Conservation (phyloP, 2,888 invertebrate genomes). For the Encarsia formosa region DNA sequence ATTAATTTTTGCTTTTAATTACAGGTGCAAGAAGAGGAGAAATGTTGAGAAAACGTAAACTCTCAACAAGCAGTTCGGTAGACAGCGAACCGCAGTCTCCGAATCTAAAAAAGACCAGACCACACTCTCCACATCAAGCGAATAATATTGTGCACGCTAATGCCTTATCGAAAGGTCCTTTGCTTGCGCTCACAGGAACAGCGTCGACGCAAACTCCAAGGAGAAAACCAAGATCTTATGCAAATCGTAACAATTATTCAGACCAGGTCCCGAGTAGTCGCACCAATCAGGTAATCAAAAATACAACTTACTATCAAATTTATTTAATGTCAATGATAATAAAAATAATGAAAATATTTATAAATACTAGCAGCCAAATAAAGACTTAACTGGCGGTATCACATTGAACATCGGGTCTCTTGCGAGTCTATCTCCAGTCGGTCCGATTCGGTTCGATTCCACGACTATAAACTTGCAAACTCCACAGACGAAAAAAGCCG, state of each 20-base stretch:
- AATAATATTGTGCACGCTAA: constrained; percentile 23
- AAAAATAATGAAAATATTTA: constrained; percentile 4
- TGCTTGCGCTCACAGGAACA: constrained; percentile 29
- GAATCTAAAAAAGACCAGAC: constrained; percentile 49
- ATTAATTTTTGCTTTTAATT: neutral
- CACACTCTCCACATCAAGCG: constrained; percentile 33
- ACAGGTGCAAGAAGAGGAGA: constrained; percentile 6
- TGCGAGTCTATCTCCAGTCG: constrained; percentile 48
- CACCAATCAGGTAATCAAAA: constrained; percentile 31
- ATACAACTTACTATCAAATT: too few species aligned
- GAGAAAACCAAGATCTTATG: constrained; percentile 37
- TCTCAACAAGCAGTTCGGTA: constrained; percentile 53
- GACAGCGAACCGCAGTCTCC: constrained; percentile 56
- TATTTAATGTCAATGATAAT: too few species aligned
- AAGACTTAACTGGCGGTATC: constrained; percentile 42
- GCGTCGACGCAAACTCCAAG: constrained; percentile 30
- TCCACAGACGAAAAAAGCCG: constrained; percentile 17
- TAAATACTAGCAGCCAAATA: constrained; percentile 25
- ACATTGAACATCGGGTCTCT: constrained; percentile 50
- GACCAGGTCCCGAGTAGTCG: constrained; percentile 37
- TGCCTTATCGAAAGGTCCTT: constrained; percentile 28
- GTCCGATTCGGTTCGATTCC: constrained; percentile 46
- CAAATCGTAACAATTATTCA: constrained; percentile 36
- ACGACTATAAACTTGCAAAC: constrained; percentile 29
- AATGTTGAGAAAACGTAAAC: constrained; percentile 51